Conservation (phyloP, 2,888 invertebrate species). For the Athrips mouffetella region DNA sequence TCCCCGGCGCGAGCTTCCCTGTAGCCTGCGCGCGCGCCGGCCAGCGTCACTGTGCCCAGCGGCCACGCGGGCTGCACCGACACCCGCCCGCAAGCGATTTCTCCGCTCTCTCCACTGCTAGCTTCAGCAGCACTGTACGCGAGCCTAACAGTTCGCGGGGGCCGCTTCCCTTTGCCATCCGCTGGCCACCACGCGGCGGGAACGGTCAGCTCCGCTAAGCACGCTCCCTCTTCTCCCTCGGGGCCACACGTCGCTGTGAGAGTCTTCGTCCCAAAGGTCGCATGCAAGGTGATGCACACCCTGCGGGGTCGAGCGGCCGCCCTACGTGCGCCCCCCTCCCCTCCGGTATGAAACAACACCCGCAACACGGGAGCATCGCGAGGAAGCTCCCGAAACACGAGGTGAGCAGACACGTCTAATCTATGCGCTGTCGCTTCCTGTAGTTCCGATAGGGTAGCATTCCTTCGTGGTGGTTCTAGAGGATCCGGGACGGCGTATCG, state of each 20-base stretch:
- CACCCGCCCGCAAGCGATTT: slow-evolving; percentile 84
- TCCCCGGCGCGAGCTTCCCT: slow-evolving; percentile 91
- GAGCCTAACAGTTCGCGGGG: slow-evolving; percentile 87
- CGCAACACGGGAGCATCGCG: slow-evolving; percentile 94
- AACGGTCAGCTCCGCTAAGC: slow-evolving; percentile 91
- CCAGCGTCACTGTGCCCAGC: slow-evolving; percentile 82
- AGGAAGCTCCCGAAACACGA: slow-evolving; percentile 91
- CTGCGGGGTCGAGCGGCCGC: slow-evolving; percentile 84
- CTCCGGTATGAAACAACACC: slow-evolving; percentile 94
- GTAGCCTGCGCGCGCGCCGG: slow-evolving; percentile 88
- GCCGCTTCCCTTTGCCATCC: slow-evolving; percentile 79
- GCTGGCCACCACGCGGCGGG: slow-evolving; percentile 96
- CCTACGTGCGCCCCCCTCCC: slow-evolving; percentile 88
- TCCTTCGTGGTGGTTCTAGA: slow-evolving; percentile 80
- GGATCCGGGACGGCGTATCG: slow-evolving; percentile 92
- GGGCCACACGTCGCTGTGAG: slow-evolving; percentile 95
- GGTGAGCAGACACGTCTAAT: slow-evolving; percentile 94
- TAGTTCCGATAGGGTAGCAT: slow-evolving; percentile 76
- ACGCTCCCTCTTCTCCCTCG: slow-evolving; percentile 94
- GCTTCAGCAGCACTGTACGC: slow-evolving; percentile 94
- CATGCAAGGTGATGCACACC: slow-evolving; percentile 89
- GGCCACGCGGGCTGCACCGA: slow-evolving; percentile 83
- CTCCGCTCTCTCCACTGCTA: slow-evolving; percentile 81
- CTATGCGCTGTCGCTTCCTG: slow-evolving; percentile 85
- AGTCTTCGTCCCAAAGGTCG: slow-evolving; percentile 78